Percentiles rank a stretch among this genome's conserved stretches.
Evolutionary conservation across 2,113 vertebrate genomes (phyloP).

Genomic region (Amphiprion percula): DNA sequence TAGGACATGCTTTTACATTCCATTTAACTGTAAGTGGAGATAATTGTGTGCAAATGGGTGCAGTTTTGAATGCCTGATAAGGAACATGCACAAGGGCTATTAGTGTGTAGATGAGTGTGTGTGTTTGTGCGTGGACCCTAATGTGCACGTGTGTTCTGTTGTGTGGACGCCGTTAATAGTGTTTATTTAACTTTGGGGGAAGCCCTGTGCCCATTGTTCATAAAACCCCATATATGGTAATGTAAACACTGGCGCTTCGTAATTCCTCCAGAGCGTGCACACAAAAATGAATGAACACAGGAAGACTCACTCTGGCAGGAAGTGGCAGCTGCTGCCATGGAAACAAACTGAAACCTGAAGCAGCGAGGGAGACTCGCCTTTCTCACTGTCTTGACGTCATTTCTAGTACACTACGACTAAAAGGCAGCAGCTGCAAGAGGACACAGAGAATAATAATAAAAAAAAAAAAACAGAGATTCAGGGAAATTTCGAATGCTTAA

Average conservation of each 20-base stretch:
- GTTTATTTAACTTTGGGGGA: conserved; percentile 76
- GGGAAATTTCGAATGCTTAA: conserved; percentile 56
- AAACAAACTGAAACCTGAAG: conserved; percentile 85
- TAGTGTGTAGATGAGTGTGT: conserved; percentile 8
- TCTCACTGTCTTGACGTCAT: conserved; percentile 85
- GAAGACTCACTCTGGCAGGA: conserved; percentile 86
- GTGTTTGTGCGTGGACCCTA: neutral
- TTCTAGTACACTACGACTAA: conserved; percentile 77
- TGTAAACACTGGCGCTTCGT: conserved; percentile 80
- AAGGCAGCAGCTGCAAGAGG: conserved; percentile 75
- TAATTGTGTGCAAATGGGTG: conserved; percentile 68
- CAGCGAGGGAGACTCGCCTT: conserved; percentile 72
- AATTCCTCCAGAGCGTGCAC: conserved; percentile 70
- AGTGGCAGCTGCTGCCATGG: conserved; percentile 87
- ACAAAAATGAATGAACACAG: conserved; percentile 88
- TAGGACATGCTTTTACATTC: conserved; percentile 61
- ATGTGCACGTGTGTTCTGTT: conserved; percentile 26
- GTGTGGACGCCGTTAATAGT: conserved; percentile 45
- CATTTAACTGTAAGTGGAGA: conserved; percentile 59
- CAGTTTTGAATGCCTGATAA: conserved; percentile 55
- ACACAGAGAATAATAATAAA: conserved; percentile 41
- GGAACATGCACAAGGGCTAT: conserved; percentile 11
- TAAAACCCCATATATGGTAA: conserved; percentile 83
- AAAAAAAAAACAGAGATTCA: conserved; percentile 60
- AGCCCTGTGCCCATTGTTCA: conserved; percentile 79